These are phyloP conservation scores for Cheilosia urbana DNA, from an alignment of 2,888 invertebrate species.

Conservation along the genomic window DNA sequence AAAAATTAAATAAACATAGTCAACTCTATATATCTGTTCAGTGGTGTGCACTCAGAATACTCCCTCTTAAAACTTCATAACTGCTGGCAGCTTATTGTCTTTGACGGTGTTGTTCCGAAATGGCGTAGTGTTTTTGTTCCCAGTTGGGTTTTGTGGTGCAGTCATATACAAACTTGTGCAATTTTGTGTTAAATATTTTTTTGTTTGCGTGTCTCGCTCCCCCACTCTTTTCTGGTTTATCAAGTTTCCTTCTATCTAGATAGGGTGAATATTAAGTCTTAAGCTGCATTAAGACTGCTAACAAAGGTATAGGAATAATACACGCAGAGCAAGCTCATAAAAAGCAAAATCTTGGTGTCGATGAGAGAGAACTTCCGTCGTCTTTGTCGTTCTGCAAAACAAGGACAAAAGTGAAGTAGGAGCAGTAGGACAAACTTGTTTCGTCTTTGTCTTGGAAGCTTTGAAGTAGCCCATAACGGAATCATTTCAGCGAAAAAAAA, in stretches of 20 bases:
- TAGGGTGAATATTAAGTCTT: conserved; percentile 70
- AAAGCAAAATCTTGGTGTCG: conserved; percentile 58
- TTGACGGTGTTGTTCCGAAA: conserved; percentile 65
- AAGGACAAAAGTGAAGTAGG: not conserved
- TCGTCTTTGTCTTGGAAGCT: conserved; percentile 51
- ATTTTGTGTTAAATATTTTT: conserved; percentile 9
- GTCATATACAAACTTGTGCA: not conserved
- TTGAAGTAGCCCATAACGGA: conserved; percentile 52
- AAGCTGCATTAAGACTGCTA: conserved; percentile 71
- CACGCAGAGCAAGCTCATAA: conserved; percentile 69
- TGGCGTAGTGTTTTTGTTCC: conserved; percentile 58
- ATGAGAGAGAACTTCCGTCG: conserved; percentile 35
- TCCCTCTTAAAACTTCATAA: conserved; percentile 62
- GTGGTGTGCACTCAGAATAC: conserved; percentile 33
- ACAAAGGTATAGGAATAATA: conserved; percentile 67
- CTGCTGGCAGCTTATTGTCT: conserved; percentile 71
- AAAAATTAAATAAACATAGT: conserved; percentile 20
- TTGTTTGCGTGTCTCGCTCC: not conserved
- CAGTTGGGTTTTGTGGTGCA: conserved; percentile 42
- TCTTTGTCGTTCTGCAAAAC: conserved; percentile 23
- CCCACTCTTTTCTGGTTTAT: conserved; percentile 41
- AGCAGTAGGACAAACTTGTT: conserved; percentile 38
- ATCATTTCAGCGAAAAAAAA: conserved; percentile 62
- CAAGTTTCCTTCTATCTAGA: conserved; percentile 52
- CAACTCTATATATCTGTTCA: conserved; percentile 33